A percentile compares a stretch with the other conserved stretches of the same genome.
phyloP scores from a whole-genome alignment of 2,888 invertebrate species.

The Panzeria rudis region DNA sequence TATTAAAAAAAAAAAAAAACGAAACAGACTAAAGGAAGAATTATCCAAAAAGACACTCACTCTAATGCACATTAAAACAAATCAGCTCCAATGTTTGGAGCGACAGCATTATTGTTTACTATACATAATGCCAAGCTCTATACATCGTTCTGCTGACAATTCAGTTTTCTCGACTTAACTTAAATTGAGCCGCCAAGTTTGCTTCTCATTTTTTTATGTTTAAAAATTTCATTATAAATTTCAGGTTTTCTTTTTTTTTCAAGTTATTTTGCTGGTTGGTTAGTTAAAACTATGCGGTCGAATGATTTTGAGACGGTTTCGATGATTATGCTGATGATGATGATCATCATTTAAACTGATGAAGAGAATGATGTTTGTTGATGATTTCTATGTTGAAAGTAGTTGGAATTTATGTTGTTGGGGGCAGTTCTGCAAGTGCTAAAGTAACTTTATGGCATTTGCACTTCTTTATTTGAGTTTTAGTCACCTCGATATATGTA shows the following conservation, averaged over 20 bases:
- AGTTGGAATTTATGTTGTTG: conserved; percentile 6
- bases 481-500: conserved; percentile 13
- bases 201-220: conserved; percentile 32
- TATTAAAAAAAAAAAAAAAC: conserved; percentile 1
- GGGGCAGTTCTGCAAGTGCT: conserved; percentile 35
- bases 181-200: conserved; percentile 1
- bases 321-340: conserved; percentile 44
- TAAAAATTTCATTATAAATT: conserved; percentile 6
- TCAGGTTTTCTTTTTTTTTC: conserved; percentile 1
- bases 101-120: conserved; percentile 43
- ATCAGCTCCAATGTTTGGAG: conserved; percentile 38
- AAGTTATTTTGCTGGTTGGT: conserved; percentile 53
- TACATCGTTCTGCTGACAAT: background rate
- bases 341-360: conserved; percentile 11
- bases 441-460: conserved; percentile 58
- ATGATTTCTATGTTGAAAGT: conserved; percentile 44
- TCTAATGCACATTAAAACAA: conserved; percentile 35
- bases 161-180: background rate
- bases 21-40: background rate
- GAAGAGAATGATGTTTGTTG: conserved; percentile 19
- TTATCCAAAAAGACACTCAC: conserved; percentile 1
- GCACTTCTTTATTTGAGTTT: conserved; percentile 45
- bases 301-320: conserved; percentile 56
- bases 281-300: conserved; percentile 64
- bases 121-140: background rate